Percentiles rank a stretch among this genome's conserved stretches.
Evolutionary conservation across 2,797 vertebrate species (phyloP).

Genomic region (Vireo griseus): DNA sequence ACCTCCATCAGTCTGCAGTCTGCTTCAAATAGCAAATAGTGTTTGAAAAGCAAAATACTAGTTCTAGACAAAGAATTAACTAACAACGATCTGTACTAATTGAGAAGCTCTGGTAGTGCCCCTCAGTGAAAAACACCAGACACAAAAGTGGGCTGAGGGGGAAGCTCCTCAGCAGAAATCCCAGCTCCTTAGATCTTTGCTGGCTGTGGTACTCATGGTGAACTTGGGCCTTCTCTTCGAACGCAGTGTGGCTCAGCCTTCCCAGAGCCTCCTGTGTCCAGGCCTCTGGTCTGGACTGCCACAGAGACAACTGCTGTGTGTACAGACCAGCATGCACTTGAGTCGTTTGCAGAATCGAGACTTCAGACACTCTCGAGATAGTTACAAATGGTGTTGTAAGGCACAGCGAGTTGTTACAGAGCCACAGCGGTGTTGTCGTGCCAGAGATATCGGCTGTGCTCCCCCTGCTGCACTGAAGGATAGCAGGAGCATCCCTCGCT

Average conservation of each 20-base stretch:
- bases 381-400: fast-evolving
- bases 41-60: background rate
- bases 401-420: background rate
- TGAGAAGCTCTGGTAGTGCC: background rate
- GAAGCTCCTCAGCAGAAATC: background rate
- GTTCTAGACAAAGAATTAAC: background rate
- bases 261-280: background rate
- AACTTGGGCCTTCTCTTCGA: background rate
- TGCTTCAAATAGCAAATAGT: background rate
- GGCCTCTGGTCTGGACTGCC: background rate
- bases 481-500: background rate
- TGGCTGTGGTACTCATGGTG: background rate
- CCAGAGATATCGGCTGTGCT: background rate
- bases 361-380: fast-evolving
- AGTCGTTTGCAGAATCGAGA: background rate
- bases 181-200: background rate
- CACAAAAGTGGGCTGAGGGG: background rate
- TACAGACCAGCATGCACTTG: too few species aligned
- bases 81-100: background rate
- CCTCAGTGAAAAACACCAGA: background rate
- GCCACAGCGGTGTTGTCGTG: fast-evolving
- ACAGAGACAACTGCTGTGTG: background rate
- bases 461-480: background rate
- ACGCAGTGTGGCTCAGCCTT: background rate
- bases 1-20: background rate